phyloP scores from a whole-genome alignment of 1,140 invertebrate genomes.

The Bombyx mandarina region DNA sequence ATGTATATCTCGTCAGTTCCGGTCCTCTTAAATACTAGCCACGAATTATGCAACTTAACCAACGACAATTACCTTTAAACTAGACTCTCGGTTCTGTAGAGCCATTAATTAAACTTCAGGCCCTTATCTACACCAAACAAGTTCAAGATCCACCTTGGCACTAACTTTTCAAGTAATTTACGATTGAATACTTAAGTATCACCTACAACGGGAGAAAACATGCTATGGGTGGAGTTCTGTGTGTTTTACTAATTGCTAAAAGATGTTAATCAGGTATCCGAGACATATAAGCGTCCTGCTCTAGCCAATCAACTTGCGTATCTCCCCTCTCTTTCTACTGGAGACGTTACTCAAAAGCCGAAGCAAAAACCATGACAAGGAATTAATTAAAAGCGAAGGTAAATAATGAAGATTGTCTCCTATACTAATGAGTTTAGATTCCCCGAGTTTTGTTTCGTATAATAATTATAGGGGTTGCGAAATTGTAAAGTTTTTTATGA shows the following conservation, averaged over 20 bases:
- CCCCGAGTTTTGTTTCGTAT: slow-evolving; percentile 44
- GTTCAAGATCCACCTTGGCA: slow-evolving; percentile 41
- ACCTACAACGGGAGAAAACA: slow-evolving; percentile 68
- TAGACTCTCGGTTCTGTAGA: not conserved
- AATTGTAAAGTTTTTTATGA: slow-evolving; percentile 43
- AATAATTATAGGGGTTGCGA: slow-evolving; percentile 52
- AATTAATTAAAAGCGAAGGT: slow-evolving; percentile 70
- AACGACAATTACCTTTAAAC: not conserved
- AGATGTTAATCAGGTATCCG: slow-evolving; percentile 70
- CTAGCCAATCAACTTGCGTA: slow-evolving; percentile 14
- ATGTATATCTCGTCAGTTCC: no score
- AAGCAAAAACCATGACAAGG: slow-evolving; percentile 72
- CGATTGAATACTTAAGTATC: slow-evolving; percentile 64
- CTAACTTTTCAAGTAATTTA: slow-evolving; percentile 68
- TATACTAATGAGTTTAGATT: slow-evolving; percentile 59
- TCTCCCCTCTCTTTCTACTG: slow-evolving; percentile 26
- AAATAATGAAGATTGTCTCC: slow-evolving; percentile 70
- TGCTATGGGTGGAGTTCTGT: slow-evolving; percentile 70
- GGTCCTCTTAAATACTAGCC: no score
- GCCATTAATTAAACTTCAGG: slow-evolving; percentile 56
- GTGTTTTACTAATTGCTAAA: slow-evolving; percentile 73
- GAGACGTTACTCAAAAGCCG: slow-evolving; percentile 59
- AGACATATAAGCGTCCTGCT: slow-evolving; percentile 37
- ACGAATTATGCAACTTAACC: no score
- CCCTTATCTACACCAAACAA: slow-evolving; percentile 9